Conservation (phyloP, 2,888 invertebrate species). For the Oeneis ivallda region DNA sequence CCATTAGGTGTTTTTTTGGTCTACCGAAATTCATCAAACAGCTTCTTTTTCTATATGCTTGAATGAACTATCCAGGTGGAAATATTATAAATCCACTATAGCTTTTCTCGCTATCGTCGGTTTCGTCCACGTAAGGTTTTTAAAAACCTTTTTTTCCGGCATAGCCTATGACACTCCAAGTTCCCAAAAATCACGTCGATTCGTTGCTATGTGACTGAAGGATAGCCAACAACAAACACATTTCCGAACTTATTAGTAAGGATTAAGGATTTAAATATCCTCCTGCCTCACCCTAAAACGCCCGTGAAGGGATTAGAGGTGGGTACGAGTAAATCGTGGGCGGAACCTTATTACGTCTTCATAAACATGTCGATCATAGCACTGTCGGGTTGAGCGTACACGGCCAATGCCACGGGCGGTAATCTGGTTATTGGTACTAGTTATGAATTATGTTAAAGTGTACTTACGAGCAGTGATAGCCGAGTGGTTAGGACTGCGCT, state of each 20-base stretch:
- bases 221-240: no score
- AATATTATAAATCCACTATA: not conserved
- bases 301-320: conserved; percentile 5
- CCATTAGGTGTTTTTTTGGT: not conserved
- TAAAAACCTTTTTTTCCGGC: no score
- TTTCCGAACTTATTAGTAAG: no score
- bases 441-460: conserved; percentile 36
- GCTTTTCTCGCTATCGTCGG: no score
- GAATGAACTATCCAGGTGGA: not conserved
- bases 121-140: no score
- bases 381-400: conserved; percentile 18
- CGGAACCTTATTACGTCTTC: conserved; percentile 31
- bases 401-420: conserved; percentile 31
- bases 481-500: no score
- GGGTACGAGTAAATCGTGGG: conserved; percentile 27
- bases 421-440: conserved; percentile 36
- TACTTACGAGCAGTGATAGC: conserved; percentile 4
- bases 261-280: conserved; percentile 1
- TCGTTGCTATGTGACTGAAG: no score
- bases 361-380: conserved; percentile 39
- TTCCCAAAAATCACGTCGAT: no score
- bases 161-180: no score
- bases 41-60: no score
- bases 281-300: not conserved
- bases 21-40: no score